A percentile compares a stretch with the other conserved stretches of the same genome.
Conservation (phyloP, 2,797 vertebrate species). For the Sebastes melanostomus region DNA sequence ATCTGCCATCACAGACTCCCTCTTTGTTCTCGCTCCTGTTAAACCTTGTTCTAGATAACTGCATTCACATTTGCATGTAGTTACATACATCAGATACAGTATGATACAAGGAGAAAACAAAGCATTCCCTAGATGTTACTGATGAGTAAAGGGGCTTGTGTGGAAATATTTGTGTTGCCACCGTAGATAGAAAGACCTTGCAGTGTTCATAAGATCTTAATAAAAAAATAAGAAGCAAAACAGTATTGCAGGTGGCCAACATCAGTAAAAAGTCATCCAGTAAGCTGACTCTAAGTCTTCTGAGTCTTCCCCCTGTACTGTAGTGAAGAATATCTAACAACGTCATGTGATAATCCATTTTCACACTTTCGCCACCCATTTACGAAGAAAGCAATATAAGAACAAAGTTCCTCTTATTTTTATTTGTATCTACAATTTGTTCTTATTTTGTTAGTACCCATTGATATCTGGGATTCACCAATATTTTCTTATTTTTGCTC, state of each 20-base stretch:
- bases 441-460: background rate
- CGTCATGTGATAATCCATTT: background rate
- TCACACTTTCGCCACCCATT: background rate
- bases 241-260: background rate
- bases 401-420: background rate
- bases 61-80: slow-evolving; percentile 30
- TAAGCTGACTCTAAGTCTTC: background rate
- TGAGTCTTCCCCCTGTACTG: background rate
- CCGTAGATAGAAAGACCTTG: background rate
- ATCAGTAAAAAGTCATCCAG: background rate
- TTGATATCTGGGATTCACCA: background rate
- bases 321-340: background rate
- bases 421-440: background rate
- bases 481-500: background rate
- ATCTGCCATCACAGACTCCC: slow-evolving; percentile 15
- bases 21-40: slow-evolving; percentile 38
- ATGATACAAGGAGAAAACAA: background rate
- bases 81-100: slow-evolving; percentile 2
- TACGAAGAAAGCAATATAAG: background rate
- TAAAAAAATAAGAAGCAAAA: background rate
- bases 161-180: background rate
- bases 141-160: background rate
- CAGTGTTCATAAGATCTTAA: background rate
- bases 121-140: background rate
- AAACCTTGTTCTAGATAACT: slow-evolving; percentile 1